Evolutionary conservation across 53 echinoderm and acorn worm species (phyloP), one percentile per base, ranked within the genome.

Genomic region (Apostichopus leukothele): DNA sequence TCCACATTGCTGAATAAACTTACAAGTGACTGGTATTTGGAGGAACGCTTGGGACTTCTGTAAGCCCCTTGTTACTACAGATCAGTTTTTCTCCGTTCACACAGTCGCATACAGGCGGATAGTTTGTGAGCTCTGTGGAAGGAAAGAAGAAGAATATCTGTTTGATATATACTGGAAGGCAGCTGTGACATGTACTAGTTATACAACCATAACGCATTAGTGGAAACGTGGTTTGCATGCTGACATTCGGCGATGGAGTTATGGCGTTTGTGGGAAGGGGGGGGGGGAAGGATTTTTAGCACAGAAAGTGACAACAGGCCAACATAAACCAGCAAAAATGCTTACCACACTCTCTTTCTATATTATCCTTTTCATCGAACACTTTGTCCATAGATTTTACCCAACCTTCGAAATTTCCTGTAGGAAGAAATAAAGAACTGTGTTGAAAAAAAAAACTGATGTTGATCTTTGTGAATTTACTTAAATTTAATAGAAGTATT

Each of bases 351-450:
- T 63, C 16, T 11, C 16, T 63, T 11, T 11, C 11, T 13, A 63
- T 16, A 16, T 63, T 63, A 8, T 11, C 16, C 63, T 63, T 63
- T 63, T 11, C 12, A 63, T 13, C 63, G 16, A 63, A 16, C 12
- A 63, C 63, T 63, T 19, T 79, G 79, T 79, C 79, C n/a, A 79
- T 79, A n/a, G 51, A n/a, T 7, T 10, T 53, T 4, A 79, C 51
- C 79, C 79, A 79, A 19, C 79, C 79, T 39, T 79, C 12, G 9
- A 79, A 53, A 16, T 79, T 79, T 19, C 14, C 79, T 79, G 79
- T 50, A 51, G 53, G 7, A 16, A 6, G 10, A 53, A 51, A 79
- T 5, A 79, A 79, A 39, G 9, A 79, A 18, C 18, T 39, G 39
- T 39, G 39, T 39, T 39, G 39, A 39, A 39, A 39, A 39, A 22